These are phyloP conservation scores for Melanotaenia duboulayi DNA, from an alignment of 2,113 vertebrate species.

Conservation along the genomic window DNA sequence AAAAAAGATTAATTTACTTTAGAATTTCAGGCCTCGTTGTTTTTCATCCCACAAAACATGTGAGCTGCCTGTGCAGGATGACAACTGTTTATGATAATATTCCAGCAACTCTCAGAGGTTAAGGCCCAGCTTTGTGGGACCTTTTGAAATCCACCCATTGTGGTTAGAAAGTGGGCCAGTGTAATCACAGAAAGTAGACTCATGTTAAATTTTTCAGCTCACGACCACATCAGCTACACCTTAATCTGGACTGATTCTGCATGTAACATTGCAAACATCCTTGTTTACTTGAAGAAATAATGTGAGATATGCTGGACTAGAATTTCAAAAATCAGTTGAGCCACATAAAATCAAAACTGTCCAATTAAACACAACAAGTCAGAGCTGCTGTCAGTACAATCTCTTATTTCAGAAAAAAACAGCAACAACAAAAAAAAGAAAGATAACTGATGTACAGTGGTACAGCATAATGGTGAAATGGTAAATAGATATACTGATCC, in stretches of 20 bases:
- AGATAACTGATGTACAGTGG: too few relatives aligned
- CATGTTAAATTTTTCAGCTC: slow-evolving; percentile 60
- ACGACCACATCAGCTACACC: slow-evolving; percentile 7
- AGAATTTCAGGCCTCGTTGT: slow-evolving; percentile 62
- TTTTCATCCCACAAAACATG: slow-evolving; percentile 48
- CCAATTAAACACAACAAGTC: too few relatives aligned
- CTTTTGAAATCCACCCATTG: slow-evolving; percentile 46
- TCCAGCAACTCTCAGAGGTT: slow-evolving; percentile 34
- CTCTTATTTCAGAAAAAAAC: too few relatives aligned
- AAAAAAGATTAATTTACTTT: slow-evolving; percentile 58
- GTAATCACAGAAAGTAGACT: slow-evolving; percentile 39
- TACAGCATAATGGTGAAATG: slow-evolving; percentile 9
- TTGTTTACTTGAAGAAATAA: slow-evolving; percentile 23
- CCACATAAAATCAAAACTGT: too few relatives aligned
- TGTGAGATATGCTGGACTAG: neutral
- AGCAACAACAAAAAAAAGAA: too few relatives aligned
- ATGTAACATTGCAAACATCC: neutral
- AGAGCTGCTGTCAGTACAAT: too few relatives aligned
- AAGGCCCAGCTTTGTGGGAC: slow-evolving; percentile 43
- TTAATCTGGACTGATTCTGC: slow-evolving; percentile 6
- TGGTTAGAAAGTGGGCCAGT: slow-evolving; percentile 32
- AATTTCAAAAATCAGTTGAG: neutral
- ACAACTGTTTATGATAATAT: slow-evolving; percentile 57
- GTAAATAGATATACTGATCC: slow-evolving; percentile 42
- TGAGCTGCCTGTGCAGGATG: slow-evolving; percentile 15